phyloP scores from a whole-genome alignment of 2,113 vertebrate genomes.

The Struthio camelus region DNA sequence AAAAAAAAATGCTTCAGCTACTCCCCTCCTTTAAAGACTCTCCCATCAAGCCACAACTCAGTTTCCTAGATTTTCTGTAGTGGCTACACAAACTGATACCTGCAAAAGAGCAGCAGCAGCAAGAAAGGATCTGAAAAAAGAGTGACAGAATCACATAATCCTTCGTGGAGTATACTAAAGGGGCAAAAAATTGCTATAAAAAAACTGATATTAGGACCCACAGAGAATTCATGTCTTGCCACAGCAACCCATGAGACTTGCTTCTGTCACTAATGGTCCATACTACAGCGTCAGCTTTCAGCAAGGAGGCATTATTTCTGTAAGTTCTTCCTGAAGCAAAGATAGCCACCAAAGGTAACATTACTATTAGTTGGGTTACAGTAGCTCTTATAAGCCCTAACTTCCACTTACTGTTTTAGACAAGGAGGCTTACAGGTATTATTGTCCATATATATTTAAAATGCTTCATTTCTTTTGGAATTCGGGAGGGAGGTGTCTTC shows the following conservation, averaged over 20 bases:
- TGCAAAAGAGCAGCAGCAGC: neutral
- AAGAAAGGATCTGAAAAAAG: neutral
- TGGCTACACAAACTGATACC: neutral
- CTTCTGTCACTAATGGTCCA: neutral
- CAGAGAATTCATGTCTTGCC: neutral
- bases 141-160: neutral
- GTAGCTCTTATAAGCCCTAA: neutral
- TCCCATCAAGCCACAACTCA: neutral
- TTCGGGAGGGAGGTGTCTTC: neutral
- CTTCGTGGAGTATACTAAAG: neutral
- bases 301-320: neutral
- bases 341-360: neutral
- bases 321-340: neutral
- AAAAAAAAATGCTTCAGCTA: neutral
- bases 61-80: slow-evolving; percentile 34
- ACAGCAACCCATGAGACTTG: neutral
- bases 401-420: neutral
- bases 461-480: neutral
- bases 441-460: neutral
- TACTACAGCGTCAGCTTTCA: neutral
- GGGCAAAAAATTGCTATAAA: neutral
- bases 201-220: neutral
- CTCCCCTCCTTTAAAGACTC: neutral
- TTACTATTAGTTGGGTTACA: neutral
- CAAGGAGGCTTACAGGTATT: neutral